Evolutionary conservation across 2,113 vertebrate species (phyloP).

Genomic region (Maccullochella peelii): DNA sequence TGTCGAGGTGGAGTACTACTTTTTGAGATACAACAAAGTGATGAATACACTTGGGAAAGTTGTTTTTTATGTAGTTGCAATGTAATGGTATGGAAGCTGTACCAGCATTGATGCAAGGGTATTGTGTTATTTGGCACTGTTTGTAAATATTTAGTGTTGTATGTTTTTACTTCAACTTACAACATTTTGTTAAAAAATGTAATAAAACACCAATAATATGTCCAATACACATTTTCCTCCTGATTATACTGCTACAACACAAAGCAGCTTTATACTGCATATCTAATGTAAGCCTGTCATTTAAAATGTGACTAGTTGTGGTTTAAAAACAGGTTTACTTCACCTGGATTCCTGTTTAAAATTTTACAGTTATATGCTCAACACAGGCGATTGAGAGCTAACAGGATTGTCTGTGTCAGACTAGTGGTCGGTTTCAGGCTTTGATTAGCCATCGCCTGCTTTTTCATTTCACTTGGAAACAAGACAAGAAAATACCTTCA

Average conservation of each 20-base stretch:
- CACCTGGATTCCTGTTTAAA: background rate
- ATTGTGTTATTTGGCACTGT: conserved; percentile 44
- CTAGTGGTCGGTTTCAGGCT: background rate
- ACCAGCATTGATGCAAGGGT: background rate
- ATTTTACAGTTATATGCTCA: too few relatives aligned
- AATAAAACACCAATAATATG: conserved; percentile 38
- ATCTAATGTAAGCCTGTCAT: background rate
- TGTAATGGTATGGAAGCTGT: conserved; percentile 5
- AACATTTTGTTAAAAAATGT: conserved; percentile 28
- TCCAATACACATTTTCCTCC: background rate
- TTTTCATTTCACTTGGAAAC: background rate
- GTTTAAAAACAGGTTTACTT: background rate
- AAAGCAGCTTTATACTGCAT: background rate
- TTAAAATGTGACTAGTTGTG: background rate
- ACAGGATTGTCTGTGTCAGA: background rate
- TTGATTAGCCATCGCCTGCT: background rate
- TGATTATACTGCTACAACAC: background rate
- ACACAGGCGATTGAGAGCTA: too few relatives aligned
- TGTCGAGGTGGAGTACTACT: background rate
- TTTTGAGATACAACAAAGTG: background rate
- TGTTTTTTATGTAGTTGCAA: conserved; percentile 10
- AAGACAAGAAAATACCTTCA: background rate
- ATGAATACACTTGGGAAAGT: background rate
- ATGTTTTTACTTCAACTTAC: conserved; percentile 38
- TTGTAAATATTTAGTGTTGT: conserved; percentile 58